Evolutionary conservation across 2,888 invertebrate species (phyloP).

Genomic region (Scaptodrosophila latifasciaeformis): DNA sequence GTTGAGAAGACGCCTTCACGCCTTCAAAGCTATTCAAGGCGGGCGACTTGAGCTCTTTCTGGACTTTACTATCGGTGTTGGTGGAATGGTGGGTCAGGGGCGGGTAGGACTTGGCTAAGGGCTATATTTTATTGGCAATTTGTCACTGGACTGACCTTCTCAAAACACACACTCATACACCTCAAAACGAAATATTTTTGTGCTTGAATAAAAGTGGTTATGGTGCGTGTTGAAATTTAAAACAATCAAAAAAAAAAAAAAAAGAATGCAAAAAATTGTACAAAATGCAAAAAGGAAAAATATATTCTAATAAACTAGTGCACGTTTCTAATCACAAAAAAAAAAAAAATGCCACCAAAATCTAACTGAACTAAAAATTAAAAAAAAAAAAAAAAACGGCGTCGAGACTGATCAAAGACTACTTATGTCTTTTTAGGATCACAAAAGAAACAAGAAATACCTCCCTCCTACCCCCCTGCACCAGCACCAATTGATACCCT

Average conservation of each 20-base stretch:
- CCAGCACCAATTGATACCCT: slow-evolving; percentile 39
- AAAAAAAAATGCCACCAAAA: slow-evolving; percentile 8
- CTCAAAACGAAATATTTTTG: neutral
- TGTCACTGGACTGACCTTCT: neutral
- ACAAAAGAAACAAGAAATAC: slow-evolving; percentile 1
- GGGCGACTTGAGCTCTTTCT: no score
- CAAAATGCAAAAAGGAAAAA: slow-evolving; percentile 16
- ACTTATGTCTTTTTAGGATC: slow-evolving; percentile 60
- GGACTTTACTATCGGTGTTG: no score
- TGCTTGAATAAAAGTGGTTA: slow-evolving; percentile 54
- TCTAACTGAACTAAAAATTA: slow-evolving; percentile 43
- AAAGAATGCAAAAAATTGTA: slow-evolving; percentile 28
- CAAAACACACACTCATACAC: no score
- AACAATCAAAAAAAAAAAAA: slow-evolving; percentile 10
- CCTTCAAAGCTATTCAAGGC: no score
- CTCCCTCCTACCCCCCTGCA: slow-evolving; percentile 20
- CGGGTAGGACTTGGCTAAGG: neutral
- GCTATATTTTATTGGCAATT: neutral
- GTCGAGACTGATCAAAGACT: slow-evolving; percentile 56
- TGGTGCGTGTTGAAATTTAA: slow-evolving; percentile 47
- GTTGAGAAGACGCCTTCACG: no score
- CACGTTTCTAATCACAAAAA: slow-evolving; percentile 55
- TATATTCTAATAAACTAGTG: slow-evolving; percentile 40
- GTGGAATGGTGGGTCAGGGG: no score
- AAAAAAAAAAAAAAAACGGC: slow-evolving; percentile 21